phyloP scores from a whole-genome alignment of 2,113 vertebrate genomes.

The Struthio camelus region DNA sequence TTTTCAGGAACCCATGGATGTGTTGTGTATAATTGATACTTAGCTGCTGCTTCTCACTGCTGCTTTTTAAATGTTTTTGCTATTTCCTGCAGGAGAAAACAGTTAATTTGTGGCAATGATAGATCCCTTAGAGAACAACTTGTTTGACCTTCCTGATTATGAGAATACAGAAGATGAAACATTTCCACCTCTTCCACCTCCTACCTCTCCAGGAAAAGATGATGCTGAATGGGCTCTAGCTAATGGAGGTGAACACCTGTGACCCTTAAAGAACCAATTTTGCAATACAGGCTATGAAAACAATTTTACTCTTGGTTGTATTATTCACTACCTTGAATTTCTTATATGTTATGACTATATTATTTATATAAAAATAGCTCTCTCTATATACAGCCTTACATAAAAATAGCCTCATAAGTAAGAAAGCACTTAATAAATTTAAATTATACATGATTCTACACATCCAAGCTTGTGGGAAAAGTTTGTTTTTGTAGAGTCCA shows the following conservation, averaged over 20 bases:
- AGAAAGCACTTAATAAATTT: background rate
- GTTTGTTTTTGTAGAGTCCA: background rate
- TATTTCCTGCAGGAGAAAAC: background rate
- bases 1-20: background rate
- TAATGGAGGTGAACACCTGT: slow-evolving; percentile 67
- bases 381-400: no score
- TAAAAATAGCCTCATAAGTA: background rate
- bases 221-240: slow-evolving; percentile 65
- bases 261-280: background rate
- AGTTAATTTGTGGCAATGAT: slow-evolving; percentile 57
- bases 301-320: accelerated
- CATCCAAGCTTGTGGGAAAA: background rate
- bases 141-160: slow-evolving; percentile 76
- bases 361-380: no score
- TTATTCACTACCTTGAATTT: background rate
- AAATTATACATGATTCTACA: accelerated
- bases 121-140: slow-evolving; percentile 73
- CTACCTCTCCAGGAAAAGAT: slow-evolving; percentile 80
- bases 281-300: background rate
- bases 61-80: background rate
- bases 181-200: slow-evolving; percentile 88
- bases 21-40: accelerated
- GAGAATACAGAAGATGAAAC: slow-evolving; percentile 82
- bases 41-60: background rate
- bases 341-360: no score